Conservation (phyloP, 1,140 invertebrate genomes). For the Drosophila cardini region DNA sequence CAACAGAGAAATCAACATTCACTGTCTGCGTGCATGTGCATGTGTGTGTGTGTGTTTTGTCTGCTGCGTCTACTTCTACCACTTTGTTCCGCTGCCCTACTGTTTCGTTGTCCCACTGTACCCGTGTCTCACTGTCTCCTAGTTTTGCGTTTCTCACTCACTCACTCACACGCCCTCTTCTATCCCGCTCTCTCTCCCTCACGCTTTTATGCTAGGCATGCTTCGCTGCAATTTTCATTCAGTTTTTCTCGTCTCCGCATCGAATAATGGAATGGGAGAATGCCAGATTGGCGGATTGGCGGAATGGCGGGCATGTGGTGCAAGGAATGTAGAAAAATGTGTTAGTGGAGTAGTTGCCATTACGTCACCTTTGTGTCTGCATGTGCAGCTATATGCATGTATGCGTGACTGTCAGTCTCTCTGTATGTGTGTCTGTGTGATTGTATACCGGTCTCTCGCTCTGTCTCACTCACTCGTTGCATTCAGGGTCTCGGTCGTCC, state of each 20-base stretch:
- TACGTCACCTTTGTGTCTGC: slow-evolving; percentile 78
- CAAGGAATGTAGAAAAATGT: slow-evolving; percentile 84
- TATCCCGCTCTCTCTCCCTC: too few species aligned
- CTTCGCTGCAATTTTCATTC: slow-evolving; percentile 79
- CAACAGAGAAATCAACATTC: slow-evolving; percentile 18
- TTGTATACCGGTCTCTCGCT: slow-evolving; percentile 16
- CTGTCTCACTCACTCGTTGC: background rate
- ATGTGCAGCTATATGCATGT: slow-evolving; percentile 36
- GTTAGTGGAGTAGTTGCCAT: slow-evolving; percentile 85
- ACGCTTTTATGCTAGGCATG: slow-evolving; percentile 63
- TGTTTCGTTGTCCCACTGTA: slow-evolving; percentile 33
- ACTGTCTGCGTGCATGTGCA: slow-evolving; percentile 3
- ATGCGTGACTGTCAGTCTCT: background rate
- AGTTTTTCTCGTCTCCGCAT: slow-evolving; percentile 67
- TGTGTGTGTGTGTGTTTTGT: slow-evolving; percentile 20
- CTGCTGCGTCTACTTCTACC: slow-evolving; percentile 3
- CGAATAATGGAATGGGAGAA: background rate
- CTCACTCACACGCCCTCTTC: too few species aligned
- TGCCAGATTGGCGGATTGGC: background rate
- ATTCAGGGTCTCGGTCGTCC: slow-evolving; percentile 64
- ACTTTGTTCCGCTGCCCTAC: background rate
- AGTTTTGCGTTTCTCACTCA: slow-evolving; percentile 25
- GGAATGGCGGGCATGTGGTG: slow-evolving; percentile 31
- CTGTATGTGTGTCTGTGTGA: slow-evolving; percentile 22
- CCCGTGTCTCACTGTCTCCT: slow-evolving; percentile 24